These are phyloP conservation scores for Noturus placidus DNA, from an alignment of 2,113 vertebrate species.

Conservation along the genomic window DNA sequence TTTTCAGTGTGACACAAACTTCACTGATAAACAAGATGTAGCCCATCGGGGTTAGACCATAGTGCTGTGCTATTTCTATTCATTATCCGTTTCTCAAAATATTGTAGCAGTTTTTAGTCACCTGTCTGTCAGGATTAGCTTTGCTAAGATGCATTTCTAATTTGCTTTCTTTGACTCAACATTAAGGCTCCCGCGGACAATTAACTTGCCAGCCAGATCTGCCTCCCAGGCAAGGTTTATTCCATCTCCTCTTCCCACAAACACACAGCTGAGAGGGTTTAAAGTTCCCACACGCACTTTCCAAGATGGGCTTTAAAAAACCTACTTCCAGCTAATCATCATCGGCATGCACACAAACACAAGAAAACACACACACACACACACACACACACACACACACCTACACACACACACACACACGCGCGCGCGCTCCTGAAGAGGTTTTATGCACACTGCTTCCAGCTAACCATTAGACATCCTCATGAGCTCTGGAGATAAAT, in stretches of 20 bases:
- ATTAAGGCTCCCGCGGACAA: constrained; percentile 48
- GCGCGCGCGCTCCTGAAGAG: constrained; percentile 23
- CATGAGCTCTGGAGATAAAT: constrained; percentile 51
- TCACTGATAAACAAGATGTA: background rate
- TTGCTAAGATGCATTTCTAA: constrained; percentile 35
- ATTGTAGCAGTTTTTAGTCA: constrained; percentile 6
- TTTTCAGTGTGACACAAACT: background rate
- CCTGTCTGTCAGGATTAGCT: constrained; percentile 47
- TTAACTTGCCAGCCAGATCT: constrained; percentile 42
- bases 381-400: constrained; percentile 25
- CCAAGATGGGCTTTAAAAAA: constrained; percentile 41
- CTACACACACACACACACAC: constrained; percentile 10
- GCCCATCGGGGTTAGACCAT: background rate
- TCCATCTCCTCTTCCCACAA: constrained; percentile 48
- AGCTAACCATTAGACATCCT: constrained; percentile 50
- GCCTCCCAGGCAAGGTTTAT: constrained; percentile 47
- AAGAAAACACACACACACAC: constrained; percentile 2
- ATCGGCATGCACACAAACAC: constrained; percentile 20
- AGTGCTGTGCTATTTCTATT: constrained; percentile 7
- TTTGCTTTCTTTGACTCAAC: constrained; percentile 52
- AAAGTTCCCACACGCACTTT: constrained; percentile 47
- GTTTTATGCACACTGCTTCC: constrained; percentile 48
- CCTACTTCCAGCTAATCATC: constrained; percentile 44
- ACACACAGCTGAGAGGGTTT: constrained; percentile 47
- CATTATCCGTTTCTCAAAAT: constrained; percentile 21